Conservation (phyloP, 2,797 vertebrate genomes). For the Melanogrammus aeglefinus region DNA sequence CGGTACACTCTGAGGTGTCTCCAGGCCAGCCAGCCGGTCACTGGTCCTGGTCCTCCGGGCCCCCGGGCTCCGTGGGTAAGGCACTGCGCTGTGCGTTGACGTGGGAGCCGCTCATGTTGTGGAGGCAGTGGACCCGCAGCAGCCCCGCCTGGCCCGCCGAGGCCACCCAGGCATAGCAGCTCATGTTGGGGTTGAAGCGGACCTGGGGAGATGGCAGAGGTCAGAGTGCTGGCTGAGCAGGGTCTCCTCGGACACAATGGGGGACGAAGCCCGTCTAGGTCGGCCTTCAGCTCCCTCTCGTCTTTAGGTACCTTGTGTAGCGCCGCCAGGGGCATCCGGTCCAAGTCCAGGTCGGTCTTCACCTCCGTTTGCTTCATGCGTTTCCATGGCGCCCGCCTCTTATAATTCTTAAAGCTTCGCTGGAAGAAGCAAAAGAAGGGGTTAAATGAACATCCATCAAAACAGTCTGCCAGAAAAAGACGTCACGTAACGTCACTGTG, state of each 20-base stretch:
- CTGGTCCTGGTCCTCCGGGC: neutral
- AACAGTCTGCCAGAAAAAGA: neutral
- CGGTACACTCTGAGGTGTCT: neutral
- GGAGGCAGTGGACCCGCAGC: constrained; percentile 82
- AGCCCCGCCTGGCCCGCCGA: constrained; percentile 86
- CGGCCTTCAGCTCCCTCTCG: neutral
- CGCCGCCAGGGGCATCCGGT: constrained; percentile 66
- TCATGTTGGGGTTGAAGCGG: constrained; percentile 91
- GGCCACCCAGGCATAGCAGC: constrained; percentile 80
- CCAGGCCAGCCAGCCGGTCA: constrained; percentile 37
- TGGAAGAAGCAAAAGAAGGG: constrained; percentile 29
- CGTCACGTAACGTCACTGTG: neutral
- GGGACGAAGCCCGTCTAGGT: neutral
- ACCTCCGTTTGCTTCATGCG: constrained; percentile 58
- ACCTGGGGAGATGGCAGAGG: constrained; percentile 69
- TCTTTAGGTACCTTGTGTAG: constrained; percentile 69
- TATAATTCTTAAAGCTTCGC: constrained; percentile 46
- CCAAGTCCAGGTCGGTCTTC: constrained; percentile 46
- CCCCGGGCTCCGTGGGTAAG: constrained; percentile 33
- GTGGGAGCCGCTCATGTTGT: constrained; percentile 66
- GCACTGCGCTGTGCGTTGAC: constrained; percentile 68
- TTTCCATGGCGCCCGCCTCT: constrained; percentile 58
- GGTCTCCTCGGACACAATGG: too few relatives aligned
- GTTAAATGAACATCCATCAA: neutral
- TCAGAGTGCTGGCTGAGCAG: too few relatives aligned